phyloP scores from a whole-genome alignment of 2,113 vertebrate genomes.

The Vicugna pacos region DNA sequence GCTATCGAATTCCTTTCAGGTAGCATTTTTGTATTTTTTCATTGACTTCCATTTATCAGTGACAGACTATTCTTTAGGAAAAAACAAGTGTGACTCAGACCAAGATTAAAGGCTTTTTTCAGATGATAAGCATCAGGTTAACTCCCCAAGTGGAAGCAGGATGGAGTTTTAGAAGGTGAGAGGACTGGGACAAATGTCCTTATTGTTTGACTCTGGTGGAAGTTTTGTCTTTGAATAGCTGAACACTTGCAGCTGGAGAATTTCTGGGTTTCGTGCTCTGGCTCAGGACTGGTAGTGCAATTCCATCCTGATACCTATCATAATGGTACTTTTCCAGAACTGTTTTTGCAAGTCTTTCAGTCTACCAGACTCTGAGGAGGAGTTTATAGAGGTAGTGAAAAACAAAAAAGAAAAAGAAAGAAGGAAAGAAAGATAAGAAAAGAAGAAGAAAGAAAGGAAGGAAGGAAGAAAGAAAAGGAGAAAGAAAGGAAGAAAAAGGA shows the following conservation, averaged over 20 bases:
- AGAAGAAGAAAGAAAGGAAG: not conserved
- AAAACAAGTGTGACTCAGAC: not conserved
- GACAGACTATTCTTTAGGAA: not conserved
- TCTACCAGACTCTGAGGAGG: not conserved
- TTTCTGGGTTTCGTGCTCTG: not conserved
- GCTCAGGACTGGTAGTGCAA: not conserved
- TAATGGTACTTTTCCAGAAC: not conserved
- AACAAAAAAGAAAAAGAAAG: not conserved
- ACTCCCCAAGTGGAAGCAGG: not conserved
- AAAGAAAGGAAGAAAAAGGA: too few relatives aligned
- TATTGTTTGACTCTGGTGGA: not conserved
- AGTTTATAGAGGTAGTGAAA: not conserved
- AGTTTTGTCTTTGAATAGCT: not conserved
- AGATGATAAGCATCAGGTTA: not conserved
- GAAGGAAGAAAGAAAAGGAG: not conserved
- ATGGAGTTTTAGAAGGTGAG: not conserved
- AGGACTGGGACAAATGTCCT: fast-evolving
- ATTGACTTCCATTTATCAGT: not conserved
- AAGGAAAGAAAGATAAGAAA: too few relatives aligned
- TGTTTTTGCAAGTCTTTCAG: not conserved
- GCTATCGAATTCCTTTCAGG: not conserved
- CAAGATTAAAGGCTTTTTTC: not conserved
- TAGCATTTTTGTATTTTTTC: not conserved
- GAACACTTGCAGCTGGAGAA: not conserved
- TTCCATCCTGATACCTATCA: not conserved